A percentile compares a stretch with the other conserved stretches of the same genome.
phyloP scores from a whole-genome alignment of 2,113 vertebrate species.

The Arvicanthis niloticus region DNA sequence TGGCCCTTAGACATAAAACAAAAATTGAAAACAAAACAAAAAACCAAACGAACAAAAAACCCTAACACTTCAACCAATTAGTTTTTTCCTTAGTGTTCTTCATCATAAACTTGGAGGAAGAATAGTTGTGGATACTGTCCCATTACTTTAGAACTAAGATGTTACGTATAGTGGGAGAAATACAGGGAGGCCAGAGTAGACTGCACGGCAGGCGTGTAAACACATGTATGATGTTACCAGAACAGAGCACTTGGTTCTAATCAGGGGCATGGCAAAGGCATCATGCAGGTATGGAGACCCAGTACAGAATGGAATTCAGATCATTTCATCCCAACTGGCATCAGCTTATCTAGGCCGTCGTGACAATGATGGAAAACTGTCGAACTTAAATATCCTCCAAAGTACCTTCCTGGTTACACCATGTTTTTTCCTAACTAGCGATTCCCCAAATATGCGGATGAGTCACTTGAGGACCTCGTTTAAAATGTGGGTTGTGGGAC shows the following conservation, averaged over 20 bases:
- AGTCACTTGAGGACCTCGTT: background rate
- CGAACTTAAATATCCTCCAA: background rate
- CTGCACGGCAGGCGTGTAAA: background rate
- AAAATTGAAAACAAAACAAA: too few species aligned
- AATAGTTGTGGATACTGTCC: background rate
- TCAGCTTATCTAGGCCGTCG: background rate
- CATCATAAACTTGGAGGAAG: conserved; percentile 2
- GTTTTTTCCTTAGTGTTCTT: background rate
- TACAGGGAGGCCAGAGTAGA: background rate
- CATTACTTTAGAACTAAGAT: conserved; percentile 38
- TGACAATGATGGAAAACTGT: background rate
- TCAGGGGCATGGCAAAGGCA: background rate
- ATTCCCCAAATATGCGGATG: background rate
- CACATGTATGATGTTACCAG: background rate
- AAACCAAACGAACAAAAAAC: background rate
- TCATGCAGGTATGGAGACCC: background rate
- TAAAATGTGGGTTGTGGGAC: background rate
- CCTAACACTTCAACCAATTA: background rate
- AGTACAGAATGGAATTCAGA: background rate
- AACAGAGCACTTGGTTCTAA: background rate
- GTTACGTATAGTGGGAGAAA: background rate
- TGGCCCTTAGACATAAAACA: background rate
- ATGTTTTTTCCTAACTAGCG: background rate
- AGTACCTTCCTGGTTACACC: background rate
- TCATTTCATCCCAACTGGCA: background rate